Evolutionary conservation across 30 jellyfish, hydroid and myxozoan species (phyloP).

Genomic region (Chironex yamaguchii): DNA sequence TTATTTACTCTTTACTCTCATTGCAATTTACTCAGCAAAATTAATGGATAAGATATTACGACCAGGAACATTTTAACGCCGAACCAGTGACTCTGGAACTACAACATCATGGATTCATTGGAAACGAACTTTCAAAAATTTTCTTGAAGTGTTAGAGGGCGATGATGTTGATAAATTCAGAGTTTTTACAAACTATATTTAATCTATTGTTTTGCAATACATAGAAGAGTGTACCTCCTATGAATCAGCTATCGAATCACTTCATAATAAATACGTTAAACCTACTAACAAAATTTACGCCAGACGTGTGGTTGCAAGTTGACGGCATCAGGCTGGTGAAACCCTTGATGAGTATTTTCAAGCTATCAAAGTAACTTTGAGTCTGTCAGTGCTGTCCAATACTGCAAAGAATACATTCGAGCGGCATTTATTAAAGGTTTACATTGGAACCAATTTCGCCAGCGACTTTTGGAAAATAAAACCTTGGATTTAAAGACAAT

Average conservation of each 20-base stretch:
- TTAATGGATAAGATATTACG: slow-evolving; percentile 32
- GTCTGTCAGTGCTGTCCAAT: slow-evolving; percentile 53
- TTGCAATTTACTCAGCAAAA: too few species aligned
- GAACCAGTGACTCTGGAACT: slow-evolving; percentile 33
- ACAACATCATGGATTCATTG: slow-evolving; percentile 47
- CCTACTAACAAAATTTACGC: slow-evolving; percentile 35
- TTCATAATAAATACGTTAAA: slow-evolving; percentile 19
- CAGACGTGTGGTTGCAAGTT: slow-evolving; percentile 37
- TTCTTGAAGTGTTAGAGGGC: not conserved
- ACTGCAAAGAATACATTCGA: slow-evolving; percentile 54
- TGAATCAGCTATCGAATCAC: slow-evolving; percentile 41
- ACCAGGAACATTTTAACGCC: slow-evolving; percentile 21
- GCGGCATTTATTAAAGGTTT: slow-evolving; percentile 77
- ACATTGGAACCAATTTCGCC: slow-evolving; percentile 55
- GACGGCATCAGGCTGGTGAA: slow-evolving; percentile 56
- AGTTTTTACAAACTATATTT: slow-evolving; percentile 28
- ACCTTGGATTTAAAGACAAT: slow-evolving; percentile 57
- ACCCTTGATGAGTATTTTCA: slow-evolving; percentile 62
- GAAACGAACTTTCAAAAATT: slow-evolving; percentile 19
- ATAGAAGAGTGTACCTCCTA: slow-evolving; percentile 22
- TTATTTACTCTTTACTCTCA: too few species aligned
- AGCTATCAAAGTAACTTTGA: slow-evolving; percentile 41
- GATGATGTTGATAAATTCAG: not conserved
- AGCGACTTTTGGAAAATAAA: slow-evolving; percentile 62
- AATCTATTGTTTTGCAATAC: not conserved